Percentiles rank a stretch among this genome's conserved stretches.
Conservation (phyloP, 35 echinoderm and acorn worm genomes). For the Nesometra sesokonis region DNA sequence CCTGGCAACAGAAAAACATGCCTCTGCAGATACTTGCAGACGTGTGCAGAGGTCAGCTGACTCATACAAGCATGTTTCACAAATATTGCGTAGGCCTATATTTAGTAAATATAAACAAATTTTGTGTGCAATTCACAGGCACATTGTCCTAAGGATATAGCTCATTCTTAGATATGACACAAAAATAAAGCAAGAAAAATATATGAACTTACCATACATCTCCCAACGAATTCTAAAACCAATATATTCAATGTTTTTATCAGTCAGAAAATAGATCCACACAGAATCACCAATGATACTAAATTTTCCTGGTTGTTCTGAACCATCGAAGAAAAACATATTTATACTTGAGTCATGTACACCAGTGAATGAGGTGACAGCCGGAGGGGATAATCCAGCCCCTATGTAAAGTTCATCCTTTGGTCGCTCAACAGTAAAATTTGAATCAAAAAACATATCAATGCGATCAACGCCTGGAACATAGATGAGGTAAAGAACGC, state of each 20-base stretch:
- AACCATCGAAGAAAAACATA: neutral
- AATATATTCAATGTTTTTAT: constrained; percentile 8
- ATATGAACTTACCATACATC: neutral
- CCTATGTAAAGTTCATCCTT: constrained; percentile 40
- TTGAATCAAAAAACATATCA: constrained; percentile 8
- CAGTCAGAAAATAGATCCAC: constrained; percentile 14
- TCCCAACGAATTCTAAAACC: constrained; percentile 16
- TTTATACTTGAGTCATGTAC: neutral
- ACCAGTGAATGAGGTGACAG: neutral
- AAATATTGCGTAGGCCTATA: no score
- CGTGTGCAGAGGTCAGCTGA: no score
- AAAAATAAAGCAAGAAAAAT: no score
- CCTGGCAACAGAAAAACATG: no score
- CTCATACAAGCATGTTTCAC: no score
- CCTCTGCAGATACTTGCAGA: no score
- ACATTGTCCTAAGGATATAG: no score
- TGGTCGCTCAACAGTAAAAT: constrained; percentile 2
- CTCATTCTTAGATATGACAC: no score
- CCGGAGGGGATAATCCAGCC: neutral
- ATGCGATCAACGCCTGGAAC: constrained; percentile 9
- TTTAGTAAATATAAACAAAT: no score
- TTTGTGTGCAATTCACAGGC: no score
- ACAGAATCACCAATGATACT: constrained; percentile 11
- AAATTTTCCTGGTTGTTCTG: neutral
- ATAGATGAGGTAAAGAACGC: constrained; percentile 6